Conservation (phyloP, 1,140 invertebrate genomes). For the Hyles euphorbiae region DNA sequence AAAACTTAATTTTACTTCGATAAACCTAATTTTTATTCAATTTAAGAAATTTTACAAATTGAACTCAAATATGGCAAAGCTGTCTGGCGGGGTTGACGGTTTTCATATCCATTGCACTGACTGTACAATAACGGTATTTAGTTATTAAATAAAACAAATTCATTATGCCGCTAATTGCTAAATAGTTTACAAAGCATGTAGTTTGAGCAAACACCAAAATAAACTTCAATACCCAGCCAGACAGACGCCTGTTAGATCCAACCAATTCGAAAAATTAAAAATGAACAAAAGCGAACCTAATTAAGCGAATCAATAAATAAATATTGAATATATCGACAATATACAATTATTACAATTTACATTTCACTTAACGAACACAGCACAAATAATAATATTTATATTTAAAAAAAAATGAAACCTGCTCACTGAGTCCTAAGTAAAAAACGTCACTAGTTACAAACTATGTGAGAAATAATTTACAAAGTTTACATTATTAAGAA, state of each 20-base stretch:
- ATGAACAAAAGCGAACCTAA: slow-evolving; percentile 55
- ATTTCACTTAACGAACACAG: slow-evolving; percentile 72
- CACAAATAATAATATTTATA: slow-evolving; percentile 59
- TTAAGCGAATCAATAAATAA: slow-evolving; percentile 73
- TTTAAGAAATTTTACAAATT: slow-evolving; percentile 52
- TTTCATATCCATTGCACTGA: too few relatives aligned
- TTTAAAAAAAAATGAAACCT: slow-evolving; percentile 57
- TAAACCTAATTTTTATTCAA: slow-evolving; percentile 54
- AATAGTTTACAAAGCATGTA: slow-evolving; percentile 41
- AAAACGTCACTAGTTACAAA: slow-evolving; percentile 62
- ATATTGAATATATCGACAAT: slow-evolving; percentile 72
- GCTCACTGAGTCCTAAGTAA: slow-evolving; percentile 60
- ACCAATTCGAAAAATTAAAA: slow-evolving; percentile 37
- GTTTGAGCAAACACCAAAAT: slow-evolving; percentile 64
- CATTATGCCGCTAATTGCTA: slow-evolving; percentile 27
- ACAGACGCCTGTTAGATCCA: slow-evolving; percentile 40
- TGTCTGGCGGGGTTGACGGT: slow-evolving; percentile 53
- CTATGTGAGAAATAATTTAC: slow-evolving; percentile 64
- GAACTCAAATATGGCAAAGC: slow-evolving; percentile 26
- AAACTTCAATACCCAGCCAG: slow-evolving; percentile 60
- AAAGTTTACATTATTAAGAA: slow-evolving; percentile 58
- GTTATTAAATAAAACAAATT: too few relatives aligned
- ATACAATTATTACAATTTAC: slow-evolving; percentile 74
- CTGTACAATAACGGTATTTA: too few relatives aligned
- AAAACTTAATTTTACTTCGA: slow-evolving; percentile 61